phyloP scores from a whole-genome alignment of 37 sponge, comb jelly and placozoan genomes.

The Theonella swinhoei region DNA sequence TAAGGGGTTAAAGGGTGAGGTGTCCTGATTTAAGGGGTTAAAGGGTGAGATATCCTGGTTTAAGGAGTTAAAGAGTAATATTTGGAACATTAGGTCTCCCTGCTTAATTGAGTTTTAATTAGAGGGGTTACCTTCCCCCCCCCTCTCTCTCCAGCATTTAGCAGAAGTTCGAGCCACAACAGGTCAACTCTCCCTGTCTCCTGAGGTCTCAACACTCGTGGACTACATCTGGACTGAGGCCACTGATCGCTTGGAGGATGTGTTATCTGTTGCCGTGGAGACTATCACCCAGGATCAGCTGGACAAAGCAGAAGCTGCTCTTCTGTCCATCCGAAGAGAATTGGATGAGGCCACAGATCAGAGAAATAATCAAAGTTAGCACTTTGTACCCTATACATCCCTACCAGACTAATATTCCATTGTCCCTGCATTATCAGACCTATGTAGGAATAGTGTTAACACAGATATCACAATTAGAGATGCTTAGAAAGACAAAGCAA shows the following conservation, averaged over 20 bases:
- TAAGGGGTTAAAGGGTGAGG: no score
- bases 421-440: no score
- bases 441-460: no score
- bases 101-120: no score
- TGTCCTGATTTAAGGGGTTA: no score
- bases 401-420: no score
- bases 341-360: conserved; percentile 40
- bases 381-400: no score
- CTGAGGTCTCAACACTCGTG: conserved; percentile 64
- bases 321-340: conserved; percentile 64
- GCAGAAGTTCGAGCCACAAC: conserved; percentile 43
- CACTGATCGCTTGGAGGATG: conserved; percentile 69
- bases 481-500: no score
- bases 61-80: no score
- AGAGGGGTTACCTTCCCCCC: no score
- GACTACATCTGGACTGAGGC: conserved; percentile 87
- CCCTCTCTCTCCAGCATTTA: conserved; percentile 62
- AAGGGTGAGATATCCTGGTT: no score
- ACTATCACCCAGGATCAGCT: conserved; percentile 80
- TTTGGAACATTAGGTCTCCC: not conserved
- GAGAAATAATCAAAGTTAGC: not conserved
- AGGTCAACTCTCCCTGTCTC: conserved; percentile 24
- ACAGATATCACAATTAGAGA: no score
- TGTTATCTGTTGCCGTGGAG: conserved; percentile 74
- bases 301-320: conserved; percentile 83